Conservation (phyloP, 2,797 vertebrate genomes). For the Diceros bicornis region DNA sequence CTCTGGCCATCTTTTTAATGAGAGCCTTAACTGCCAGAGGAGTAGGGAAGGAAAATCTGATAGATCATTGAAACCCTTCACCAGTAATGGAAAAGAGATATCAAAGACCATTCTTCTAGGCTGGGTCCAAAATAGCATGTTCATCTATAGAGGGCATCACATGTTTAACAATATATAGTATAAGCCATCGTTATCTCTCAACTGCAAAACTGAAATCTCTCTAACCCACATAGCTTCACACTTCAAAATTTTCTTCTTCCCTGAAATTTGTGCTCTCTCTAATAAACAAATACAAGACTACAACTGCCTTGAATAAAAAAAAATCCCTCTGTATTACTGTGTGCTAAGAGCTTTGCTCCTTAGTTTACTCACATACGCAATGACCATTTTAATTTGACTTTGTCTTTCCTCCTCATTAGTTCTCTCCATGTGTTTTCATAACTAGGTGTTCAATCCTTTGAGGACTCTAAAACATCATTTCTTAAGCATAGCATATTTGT, state of each 20-base stretch:
- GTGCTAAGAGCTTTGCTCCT: not conserved
- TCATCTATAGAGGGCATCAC: not conserved
- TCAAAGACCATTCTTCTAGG: not conserved
- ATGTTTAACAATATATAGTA: not conserved
- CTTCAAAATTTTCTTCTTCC: not conserved
- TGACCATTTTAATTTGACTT: not conserved
- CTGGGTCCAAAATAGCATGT: not conserved
- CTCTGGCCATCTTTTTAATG: not conserved
- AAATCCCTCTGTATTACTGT: not conserved
- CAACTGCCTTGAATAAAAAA: not conserved
- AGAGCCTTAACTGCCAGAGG: not conserved
- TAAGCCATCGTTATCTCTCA: not conserved
- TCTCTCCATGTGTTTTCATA: not conserved
- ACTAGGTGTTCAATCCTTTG: not conserved
- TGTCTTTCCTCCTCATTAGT: not conserved
- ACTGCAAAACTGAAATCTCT: not conserved
- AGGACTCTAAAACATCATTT: not conserved
- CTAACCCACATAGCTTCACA: rapidly evolving
- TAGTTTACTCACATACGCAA: not conserved
- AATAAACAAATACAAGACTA: not conserved
- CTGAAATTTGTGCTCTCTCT: not conserved
- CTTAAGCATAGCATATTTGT: not conserved
- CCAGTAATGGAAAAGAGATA: not conserved
- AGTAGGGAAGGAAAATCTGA: not conserved
- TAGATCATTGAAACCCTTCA: not conserved